Percentiles rank a stretch among this genome's conserved stretches.
Evolutionary conservation across 2,888 invertebrate species (phyloP).

Genomic region (Diaperis boleti): DNA sequence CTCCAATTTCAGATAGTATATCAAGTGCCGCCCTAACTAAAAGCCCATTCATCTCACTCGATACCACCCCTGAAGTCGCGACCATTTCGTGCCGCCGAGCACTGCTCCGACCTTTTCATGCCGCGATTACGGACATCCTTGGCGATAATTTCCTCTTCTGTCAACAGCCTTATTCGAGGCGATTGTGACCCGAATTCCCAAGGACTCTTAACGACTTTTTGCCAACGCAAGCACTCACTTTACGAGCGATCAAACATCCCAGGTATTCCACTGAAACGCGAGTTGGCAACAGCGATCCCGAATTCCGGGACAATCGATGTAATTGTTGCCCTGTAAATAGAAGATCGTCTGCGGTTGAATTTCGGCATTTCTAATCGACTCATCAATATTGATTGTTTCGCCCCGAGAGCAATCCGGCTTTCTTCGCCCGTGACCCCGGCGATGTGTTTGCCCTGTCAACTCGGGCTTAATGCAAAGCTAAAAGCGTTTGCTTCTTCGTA

Average conservation of each 20-base stretch:
- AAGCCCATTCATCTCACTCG: no score
- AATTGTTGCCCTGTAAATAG: conserved; percentile 18
- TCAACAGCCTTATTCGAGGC: conserved; percentile 15
- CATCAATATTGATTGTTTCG: conserved; percentile 1
- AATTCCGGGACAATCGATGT: conserved; percentile 19
- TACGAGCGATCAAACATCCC: neutral
- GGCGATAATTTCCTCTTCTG: conserved; percentile 22
- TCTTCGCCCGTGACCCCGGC: neutral
- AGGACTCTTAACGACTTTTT: conserved; percentile 3
- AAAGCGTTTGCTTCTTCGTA: conserved; percentile 23
- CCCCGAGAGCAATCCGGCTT: conserved; percentile 7
- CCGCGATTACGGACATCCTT: conserved; percentile 15
- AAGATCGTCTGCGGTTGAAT: conserved; percentile 23
- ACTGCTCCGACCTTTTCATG: conserved; percentile 22
- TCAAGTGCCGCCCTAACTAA: no score
- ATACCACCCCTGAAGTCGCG: conserved; percentile 6
- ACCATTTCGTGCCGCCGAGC: conserved; percentile 17
- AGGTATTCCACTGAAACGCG: neutral
- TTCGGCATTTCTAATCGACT: conserved; percentile 13
- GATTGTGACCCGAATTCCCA: conserved; percentile 1
- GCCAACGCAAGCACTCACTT: neutral
- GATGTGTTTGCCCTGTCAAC: conserved; percentile 15
- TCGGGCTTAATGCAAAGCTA: conserved; percentile 9
- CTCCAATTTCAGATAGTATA: no score
- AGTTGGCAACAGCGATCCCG: conserved; percentile 4